Evolutionary conservation across 2,797 vertebrate species (phyloP), one percentile per base, ranked within the genome.

Genomic region (Acanthornis magna): DNA sequence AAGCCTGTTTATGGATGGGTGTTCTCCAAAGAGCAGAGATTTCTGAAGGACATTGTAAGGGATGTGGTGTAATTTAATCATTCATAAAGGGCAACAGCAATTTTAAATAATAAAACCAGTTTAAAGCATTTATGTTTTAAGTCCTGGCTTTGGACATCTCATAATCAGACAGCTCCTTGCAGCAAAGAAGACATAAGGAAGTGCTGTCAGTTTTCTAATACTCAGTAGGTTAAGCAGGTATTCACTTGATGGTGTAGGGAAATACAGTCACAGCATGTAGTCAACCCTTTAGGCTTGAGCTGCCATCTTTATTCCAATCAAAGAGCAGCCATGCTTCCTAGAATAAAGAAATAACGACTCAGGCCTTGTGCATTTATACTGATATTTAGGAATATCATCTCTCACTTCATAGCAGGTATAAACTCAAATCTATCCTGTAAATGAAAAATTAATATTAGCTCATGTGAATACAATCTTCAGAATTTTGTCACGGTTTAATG

Each of bases 11-110:
- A 80, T 89, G 63, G 36, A 67, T 34, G 57, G n/a, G 38, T 61
- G 34, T 82, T 76, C 51, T 48, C 34, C 75, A 83, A 87, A 76
- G 67, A 63, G 34, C 53, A 77, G 77, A 79, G 80, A 22, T 43
- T 95, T 76, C 57, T 36, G 53, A 92, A 90, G 94, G 71, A 57
- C 48, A 16, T 43, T 86, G 89, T 58, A 85, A 86, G 84, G 76
- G 70, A 68, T 1, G 0, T 27, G 53, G 38, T 67, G n/a, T 34
- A 71, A 73, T 88, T 96, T 60, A 81, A 65, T 73, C 4, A 70
- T 75, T 94, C 53, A 61, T 30, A 67, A 93, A 86, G 10, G 60
- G 53, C 22, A 76, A 67, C 13, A 30, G 42, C 9, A 32, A 57
- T 79, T 82, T 88, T 62, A 93, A 88, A 80, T 61, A 91, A 65